Evolutionary conservation across 2,113 vertebrate genomes (phyloP).

Genomic region (Numida meleagris): DNA sequence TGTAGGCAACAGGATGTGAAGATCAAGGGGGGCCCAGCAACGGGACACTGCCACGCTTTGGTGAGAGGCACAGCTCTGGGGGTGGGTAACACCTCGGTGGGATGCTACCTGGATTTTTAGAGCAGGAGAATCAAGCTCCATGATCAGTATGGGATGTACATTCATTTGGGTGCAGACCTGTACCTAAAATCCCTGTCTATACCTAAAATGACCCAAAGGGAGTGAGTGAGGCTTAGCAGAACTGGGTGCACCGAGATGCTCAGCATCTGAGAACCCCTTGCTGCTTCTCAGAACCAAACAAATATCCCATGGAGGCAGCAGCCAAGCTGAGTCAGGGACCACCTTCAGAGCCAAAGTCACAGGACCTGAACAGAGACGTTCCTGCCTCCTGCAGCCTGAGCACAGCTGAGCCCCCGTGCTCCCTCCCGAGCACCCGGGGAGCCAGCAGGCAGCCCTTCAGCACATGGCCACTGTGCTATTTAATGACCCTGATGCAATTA

Average conservation of each 20-base stretch:
- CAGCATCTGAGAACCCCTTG: neutral
- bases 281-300: neutral
- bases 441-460: neutral
- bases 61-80: neutral
- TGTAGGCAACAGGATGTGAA: neutral
- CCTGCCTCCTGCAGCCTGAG: neutral
- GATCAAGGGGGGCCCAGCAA: neutral
- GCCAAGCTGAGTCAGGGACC: neutral
- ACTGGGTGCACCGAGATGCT: neutral
- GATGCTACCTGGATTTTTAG: neutral
- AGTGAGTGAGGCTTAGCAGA: neutral
- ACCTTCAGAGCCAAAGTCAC: neutral
- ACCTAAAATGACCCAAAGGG: neutral
- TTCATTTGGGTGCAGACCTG: neutral
- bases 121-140: neutral
- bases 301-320: neutral
- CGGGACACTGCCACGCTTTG: neutral
- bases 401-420: neutral
- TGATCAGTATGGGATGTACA: neutral
- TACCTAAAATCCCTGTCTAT: neutral
- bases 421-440: neutral
- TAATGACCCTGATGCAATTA: neutral
- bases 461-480: neutral
- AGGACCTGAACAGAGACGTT: rapidly evolving
- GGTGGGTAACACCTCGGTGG: rapidly evolving